These are phyloP conservation scores for Varroa destructor DNA, from an alignment of 1,140 invertebrate species.

Conservation along the genomic window DNA sequence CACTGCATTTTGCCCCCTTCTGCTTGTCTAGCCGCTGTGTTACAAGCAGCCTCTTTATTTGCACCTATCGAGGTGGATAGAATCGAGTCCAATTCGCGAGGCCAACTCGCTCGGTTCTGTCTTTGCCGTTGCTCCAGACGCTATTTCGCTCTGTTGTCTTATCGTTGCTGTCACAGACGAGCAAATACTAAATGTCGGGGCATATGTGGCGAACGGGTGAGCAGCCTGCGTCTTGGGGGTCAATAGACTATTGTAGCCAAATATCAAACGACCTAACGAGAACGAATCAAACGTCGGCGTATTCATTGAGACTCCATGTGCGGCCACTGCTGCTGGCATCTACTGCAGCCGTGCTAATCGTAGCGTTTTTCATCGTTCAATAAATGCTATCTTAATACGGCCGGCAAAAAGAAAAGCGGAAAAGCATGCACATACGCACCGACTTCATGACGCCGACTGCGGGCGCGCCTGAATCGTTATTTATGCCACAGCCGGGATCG, in stretches of 20 bases:
- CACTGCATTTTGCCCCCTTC: too few species aligned
- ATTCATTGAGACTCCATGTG: background rate
- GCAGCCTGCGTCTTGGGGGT: background rate
- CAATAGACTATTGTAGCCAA: background rate
- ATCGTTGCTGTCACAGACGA: too few species aligned
- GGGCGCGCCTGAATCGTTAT: background rate
- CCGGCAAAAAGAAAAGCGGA: background rate
- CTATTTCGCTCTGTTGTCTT: too few species aligned
- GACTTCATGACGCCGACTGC: background rate
- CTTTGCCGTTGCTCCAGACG: too few species aligned
- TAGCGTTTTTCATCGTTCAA: background rate
- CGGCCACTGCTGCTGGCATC: background rate
- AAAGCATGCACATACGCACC: background rate
- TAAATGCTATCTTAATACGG: constrained; percentile 22
- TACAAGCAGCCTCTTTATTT: too few species aligned
- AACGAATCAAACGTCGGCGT: too few species aligned
- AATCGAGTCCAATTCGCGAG: too few species aligned
- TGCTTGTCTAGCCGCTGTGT: too few species aligned
- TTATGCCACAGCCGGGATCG: background rate
- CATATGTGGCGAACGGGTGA: too few species aligned
- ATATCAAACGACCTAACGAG: background rate
- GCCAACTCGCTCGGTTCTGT: too few species aligned
- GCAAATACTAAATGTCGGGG: too few species aligned
- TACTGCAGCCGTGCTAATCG: background rate
- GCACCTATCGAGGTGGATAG: too few species aligned